A percentile compares a stretch with the other conserved stretches of the same genome.
Evolutionary conservation across 2,888 invertebrate species (phyloP).

Genomic region (Lepidochitona cinerea): DNA sequence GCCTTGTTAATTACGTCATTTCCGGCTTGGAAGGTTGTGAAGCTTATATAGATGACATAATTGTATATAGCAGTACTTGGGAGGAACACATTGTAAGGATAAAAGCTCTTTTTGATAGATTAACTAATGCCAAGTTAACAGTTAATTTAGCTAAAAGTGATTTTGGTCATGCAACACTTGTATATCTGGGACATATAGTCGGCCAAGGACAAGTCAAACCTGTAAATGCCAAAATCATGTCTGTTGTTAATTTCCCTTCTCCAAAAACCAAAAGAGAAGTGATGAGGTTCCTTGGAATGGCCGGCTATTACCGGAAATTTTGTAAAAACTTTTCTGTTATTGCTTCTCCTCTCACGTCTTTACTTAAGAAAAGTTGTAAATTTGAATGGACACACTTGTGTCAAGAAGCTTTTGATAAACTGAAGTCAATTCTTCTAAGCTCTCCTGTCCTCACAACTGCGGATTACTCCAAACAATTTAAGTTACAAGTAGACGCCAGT

Average conservation of each 20-base stretch:
- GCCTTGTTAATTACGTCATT: conserved; percentile 25
- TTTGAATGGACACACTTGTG: conserved; percentile 51
- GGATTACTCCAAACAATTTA: conserved; percentile 23
- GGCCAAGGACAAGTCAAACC: conserved; percentile 33
- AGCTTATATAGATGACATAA: conserved; percentile 32
- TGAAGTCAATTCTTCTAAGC: conserved; percentile 39
- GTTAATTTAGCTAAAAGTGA: too few species aligned
- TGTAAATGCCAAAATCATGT: conserved; percentile 20
- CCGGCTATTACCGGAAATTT: conserved; percentile 29
- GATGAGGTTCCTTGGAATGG: conserved; percentile 29
- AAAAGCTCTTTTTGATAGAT: conserved; percentile 6
- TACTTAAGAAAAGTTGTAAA: conserved; percentile 15
- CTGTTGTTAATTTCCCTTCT: conserved; percentile 22
- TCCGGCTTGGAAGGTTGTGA: conserved; percentile 4
- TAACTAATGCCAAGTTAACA: background rate
- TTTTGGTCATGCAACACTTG: conserved; percentile 8
- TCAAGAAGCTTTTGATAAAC: conserved; percentile 46
- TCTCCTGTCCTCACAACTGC: conserved; percentile 25
- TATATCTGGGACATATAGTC: conserved; percentile 36
- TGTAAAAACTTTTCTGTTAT: conserved; percentile 28
- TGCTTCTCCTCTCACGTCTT: conserved; percentile 17
- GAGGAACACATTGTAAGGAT: conserved; percentile 17
- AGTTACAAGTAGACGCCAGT: conserved; percentile 42
- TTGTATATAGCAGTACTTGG: conserved; percentile 12
- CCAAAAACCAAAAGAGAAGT: conserved; percentile 26